Evolutionary conservation across 2,888 invertebrate genomes (phyloP).

Genomic region (Troilus luridus): DNA sequence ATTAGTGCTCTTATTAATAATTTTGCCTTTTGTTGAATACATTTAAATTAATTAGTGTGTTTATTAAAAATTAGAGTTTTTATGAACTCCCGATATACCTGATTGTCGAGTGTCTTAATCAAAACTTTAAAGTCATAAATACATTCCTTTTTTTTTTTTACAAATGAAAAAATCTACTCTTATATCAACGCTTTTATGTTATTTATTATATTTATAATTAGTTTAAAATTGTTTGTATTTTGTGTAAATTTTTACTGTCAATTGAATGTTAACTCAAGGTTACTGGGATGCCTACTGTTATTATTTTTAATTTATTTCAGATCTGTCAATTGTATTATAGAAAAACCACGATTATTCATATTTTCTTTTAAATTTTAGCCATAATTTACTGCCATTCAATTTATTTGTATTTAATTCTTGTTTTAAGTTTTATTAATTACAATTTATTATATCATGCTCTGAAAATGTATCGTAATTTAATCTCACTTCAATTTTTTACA

Average conservation of each 20-base stretch:
- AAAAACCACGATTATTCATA: background rate
- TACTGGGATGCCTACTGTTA: background rate
- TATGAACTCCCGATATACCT: background rate
- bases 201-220: background rate
- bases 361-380: constrained; percentile 13
- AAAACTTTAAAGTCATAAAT: background rate
- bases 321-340: background rate
- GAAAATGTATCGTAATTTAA: background rate
- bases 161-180: background rate
- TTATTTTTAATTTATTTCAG: background rate
- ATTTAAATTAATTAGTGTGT: background rate
- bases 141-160: background rate
- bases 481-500: background rate
- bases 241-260: background rate
- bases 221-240: background rate
- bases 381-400: constrained; percentile 28
- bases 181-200: background rate
- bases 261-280: background rate
- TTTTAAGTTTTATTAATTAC: background rate
- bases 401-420: background rate
- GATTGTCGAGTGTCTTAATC: background rate
- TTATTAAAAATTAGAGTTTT: background rate
- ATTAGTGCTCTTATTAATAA: background rate
- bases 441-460: background rate
- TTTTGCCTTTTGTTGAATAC: background rate